Percentiles rank a stretch among this genome's conserved stretches.
These are phyloP conservation scores for Clarias macrocephalus DNA, from an alignment of 2,113 vertebrate genomes.

Conservation along the genomic window DNA sequence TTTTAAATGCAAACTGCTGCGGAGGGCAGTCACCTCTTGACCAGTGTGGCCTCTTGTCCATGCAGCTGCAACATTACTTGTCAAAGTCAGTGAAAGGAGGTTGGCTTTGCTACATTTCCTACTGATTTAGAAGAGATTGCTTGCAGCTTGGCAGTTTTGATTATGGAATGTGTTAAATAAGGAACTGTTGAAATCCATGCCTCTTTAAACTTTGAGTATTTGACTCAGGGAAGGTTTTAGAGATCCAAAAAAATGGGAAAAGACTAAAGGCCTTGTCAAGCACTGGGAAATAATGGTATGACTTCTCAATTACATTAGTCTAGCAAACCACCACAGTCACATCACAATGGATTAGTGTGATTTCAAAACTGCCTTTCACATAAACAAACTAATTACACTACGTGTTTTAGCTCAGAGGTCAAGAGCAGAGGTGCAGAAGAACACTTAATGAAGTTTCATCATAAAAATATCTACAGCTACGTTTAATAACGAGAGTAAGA, in stretches of 20 bases:
- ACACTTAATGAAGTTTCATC: too few relatives aligned
- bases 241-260: constrained; percentile 6
- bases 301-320: constrained; percentile 16
- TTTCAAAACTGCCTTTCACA: constrained; percentile 1
- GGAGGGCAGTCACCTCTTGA: constrained; percentile 44
- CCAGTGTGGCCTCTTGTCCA: constrained; percentile 22
- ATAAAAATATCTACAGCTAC: too few relatives aligned
- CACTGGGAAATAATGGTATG: not conserved
- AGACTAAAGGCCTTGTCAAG: not conserved
- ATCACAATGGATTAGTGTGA: not conserved
- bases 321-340: not conserved
- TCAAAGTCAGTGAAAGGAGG: not conserved
- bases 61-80: constrained; percentile 48
- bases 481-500: too few relatives aligned
- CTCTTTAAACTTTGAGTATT: not conserved
- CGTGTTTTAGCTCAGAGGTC: not conserved
- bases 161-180: not conserved
- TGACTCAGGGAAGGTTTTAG: not conserved
- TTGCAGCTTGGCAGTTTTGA: not conserved
- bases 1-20: constrained; percentile 42
- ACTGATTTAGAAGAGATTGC: constrained; percentile 22
- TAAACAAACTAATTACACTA: not conserved
- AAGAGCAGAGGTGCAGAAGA: not conserved
- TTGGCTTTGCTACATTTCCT: not conserved
- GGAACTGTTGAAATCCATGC: not conserved